phyloP scores from a whole-genome alignment of 2,888 invertebrate genomes.

The Eucera pruinosa region DNA sequence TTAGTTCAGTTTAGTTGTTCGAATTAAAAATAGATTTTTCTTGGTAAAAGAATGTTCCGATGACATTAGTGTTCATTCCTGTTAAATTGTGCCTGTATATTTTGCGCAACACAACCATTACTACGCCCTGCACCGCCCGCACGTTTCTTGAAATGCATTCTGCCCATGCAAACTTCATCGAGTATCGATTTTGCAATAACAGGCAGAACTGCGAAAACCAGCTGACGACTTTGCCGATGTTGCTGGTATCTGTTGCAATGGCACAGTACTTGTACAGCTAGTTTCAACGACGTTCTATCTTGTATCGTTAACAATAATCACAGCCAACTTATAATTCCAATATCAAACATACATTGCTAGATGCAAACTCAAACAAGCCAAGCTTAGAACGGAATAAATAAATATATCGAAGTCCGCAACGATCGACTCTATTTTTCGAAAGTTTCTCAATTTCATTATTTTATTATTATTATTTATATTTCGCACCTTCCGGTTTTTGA shows the following conservation, averaged over 20 bases:
- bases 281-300: constrained; percentile 17
- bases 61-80: not conserved
- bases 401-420: too few relatives aligned
- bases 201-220: constrained; percentile 39
- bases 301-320: constrained; percentile 26
- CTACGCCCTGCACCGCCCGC: not conserved
- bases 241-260: constrained; percentile 25
- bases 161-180: constrained; percentile 55
- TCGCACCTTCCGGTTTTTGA: too few relatives aligned
- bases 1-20: too few relatives aligned
- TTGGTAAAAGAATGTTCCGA: not conserved
- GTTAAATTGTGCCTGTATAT: not conserved
- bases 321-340: not conserved
- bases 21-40: constrained; percentile 7
- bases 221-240: constrained; percentile 38
- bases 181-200: constrained; percentile 58
- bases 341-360: not conserved
- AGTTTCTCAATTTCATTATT: too few relatives aligned
- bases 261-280: not conserved
- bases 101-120: constrained; percentile 30
- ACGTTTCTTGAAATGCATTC: constrained; percentile 44
- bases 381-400: too few relatives aligned
- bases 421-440: too few relatives aligned
- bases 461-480: too few relatives aligned
- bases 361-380: not conserved